These are phyloP conservation scores for Sebastes steindachneri DNA, from an alignment of 2,797 vertebrate genomes.

Conservation along the genomic window DNA sequence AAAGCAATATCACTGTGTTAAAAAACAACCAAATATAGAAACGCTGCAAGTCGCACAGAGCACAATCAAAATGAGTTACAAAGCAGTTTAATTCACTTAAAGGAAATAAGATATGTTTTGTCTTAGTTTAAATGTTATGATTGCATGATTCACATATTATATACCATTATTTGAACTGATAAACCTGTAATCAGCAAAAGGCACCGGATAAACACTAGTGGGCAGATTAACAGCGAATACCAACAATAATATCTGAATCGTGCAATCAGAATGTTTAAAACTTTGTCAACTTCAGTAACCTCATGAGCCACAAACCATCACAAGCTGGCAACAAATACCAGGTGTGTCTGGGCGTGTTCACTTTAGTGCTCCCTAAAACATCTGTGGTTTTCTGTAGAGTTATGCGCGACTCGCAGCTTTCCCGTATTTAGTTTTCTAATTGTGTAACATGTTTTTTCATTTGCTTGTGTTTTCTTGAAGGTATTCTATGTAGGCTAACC, in stretches of 20 bases:
- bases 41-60: not conserved
- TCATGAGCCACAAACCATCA: not conserved
- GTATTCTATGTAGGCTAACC: too few species aligned
- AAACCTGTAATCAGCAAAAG: not conserved
- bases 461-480: not conserved
- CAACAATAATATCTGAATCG: not conserved
- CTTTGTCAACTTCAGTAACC: not conserved
- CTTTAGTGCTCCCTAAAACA: not conserved
- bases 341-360: not conserved
- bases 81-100: not conserved
- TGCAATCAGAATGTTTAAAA: not conserved
- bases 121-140: not conserved
- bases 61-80: not conserved
- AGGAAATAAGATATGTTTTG: not conserved
- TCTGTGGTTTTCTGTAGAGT: not conserved
- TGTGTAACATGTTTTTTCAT: not conserved
- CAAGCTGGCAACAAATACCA: not conserved
- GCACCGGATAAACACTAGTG: not conserved
- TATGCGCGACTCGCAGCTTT: not conserved
- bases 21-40: not conserved
- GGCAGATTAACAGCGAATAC: not conserved
- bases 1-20: not conserved
- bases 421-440: not conserved
- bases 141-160: not conserved
- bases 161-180: not conserved